Evolutionary conservation across 2,888 invertebrate genomes (phyloP).

Genomic region (Eumacrocentrus americanus): DNA sequence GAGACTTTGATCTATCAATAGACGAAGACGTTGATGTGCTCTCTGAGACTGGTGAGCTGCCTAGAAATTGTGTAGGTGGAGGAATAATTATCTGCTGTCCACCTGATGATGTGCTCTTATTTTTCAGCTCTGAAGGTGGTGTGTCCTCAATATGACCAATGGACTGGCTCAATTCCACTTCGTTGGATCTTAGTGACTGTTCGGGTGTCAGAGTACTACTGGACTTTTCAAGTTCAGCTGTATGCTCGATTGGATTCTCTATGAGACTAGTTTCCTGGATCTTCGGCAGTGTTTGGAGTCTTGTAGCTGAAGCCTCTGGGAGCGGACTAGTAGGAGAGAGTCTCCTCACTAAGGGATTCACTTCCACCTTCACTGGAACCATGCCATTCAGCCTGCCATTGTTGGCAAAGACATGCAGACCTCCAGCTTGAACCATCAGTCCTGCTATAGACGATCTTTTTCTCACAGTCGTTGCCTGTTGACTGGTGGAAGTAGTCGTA

Average conservation of each 20-base stretch:
- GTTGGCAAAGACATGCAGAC: constrained; percentile 59
- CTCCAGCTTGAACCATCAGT: constrained; percentile 72
- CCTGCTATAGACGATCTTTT: constrained; percentile 74
- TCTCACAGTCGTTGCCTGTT: constrained; percentile 59
- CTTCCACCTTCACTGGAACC: constrained; percentile 46
- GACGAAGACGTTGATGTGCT: constrained; percentile 63
- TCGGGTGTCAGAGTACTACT: constrained; percentile 60
- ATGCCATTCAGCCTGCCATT: constrained; percentile 54
- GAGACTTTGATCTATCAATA: constrained; percentile 47
- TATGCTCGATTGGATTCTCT: constrained; percentile 62
- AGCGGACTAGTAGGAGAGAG: constrained; percentile 58
- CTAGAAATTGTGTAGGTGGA: constrained; percentile 75
- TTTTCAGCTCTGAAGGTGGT: constrained; percentile 44
- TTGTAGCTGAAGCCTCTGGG: constrained; percentile 39
- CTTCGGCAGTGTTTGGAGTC: constrained; percentile 66
- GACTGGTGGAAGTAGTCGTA: constrained; percentile 43
- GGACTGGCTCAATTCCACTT: constrained; percentile 31
- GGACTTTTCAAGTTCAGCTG: constrained; percentile 52
- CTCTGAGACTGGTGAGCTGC: constrained; percentile 71
- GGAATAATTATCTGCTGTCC: constrained; percentile 66
- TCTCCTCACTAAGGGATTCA: constrained; percentile 41
- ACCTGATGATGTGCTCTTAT: constrained; percentile 37
- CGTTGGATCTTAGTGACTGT: constrained; percentile 47
- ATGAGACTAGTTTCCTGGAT: constrained; percentile 70
- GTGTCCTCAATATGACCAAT: constrained; percentile 42